Conservation (phyloP, 2,888 invertebrate species). For the Tachina fera region DNA sequence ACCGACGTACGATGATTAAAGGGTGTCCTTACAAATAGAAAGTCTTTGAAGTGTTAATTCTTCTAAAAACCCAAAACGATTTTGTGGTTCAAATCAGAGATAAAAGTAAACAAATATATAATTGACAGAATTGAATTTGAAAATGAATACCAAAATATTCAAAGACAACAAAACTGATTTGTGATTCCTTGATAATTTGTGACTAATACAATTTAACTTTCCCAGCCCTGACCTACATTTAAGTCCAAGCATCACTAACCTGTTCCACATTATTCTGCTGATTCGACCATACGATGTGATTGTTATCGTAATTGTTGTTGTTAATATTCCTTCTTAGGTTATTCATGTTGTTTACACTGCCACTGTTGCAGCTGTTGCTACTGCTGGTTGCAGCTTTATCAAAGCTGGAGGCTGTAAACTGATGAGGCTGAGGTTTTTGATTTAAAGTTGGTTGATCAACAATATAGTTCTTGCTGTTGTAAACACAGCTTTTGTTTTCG, state of each 20-base stretch:
- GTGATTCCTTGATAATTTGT: too few relatives aligned
- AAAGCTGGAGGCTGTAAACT: constrained; percentile 25
- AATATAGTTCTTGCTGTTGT: constrained; percentile 40
- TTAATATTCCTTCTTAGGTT: constrained; percentile 57
- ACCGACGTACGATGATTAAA: too few relatives aligned
- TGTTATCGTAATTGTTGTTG: constrained; percentile 71
- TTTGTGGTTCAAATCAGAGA: too few relatives aligned
- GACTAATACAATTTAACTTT: background rate
- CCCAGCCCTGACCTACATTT: constrained; percentile 39
- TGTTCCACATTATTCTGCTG: constrained; percentile 74
- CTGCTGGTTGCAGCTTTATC: background rate
- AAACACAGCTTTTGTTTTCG: constrained; percentile 54
- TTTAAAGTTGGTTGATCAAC: constrained; percentile 36
- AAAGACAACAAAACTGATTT: too few relatives aligned
- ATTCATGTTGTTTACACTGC: constrained; percentile 61
- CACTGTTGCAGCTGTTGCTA: constrained; percentile 43
- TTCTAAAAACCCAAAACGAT: too few relatives aligned
- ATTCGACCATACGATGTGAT: constrained; percentile 72
- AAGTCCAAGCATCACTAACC: constrained; percentile 78
- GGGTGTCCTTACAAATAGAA: too few relatives aligned
- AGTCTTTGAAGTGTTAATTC: too few relatives aligned
- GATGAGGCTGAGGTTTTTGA: constrained; percentile 59
- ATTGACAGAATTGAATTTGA: too few relatives aligned
- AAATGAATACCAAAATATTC: too few relatives aligned
- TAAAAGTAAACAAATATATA: too few relatives aligned